phyloP scores from a whole-genome alignment of 1,140 invertebrate species.

The Caenorhabditis brenneri region DNA sequence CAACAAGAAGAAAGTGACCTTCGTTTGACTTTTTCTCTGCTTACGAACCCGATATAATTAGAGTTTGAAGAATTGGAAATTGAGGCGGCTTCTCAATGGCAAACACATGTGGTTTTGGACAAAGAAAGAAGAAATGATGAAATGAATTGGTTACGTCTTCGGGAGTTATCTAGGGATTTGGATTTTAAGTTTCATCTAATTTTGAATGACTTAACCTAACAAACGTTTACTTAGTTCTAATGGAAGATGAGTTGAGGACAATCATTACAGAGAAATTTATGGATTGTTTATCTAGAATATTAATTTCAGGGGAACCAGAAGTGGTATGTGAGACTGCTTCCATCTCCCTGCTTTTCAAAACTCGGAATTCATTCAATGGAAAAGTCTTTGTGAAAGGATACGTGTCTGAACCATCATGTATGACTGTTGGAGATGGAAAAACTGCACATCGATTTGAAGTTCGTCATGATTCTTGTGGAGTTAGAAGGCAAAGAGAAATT shows the following conservation, averaged over 20 bases:
- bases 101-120: background rate
- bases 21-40: slow-evolving; percentile 21
- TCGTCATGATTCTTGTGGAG: slow-evolving; percentile 67
- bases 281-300: background rate
- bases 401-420: slow-evolving; percentile 50
- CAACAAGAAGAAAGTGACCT: background rate
- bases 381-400: slow-evolving; percentile 69
- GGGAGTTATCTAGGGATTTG: background rate
- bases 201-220: no score
- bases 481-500: slow-evolving; percentile 62
- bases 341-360: slow-evolving; percentile 61
- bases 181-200: no score
- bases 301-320: slow-evolving; percentile 51
- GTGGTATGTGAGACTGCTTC: slow-evolving; percentile 52
- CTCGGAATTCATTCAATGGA: slow-evolving; percentile 62
- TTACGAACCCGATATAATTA: slow-evolving; percentile 10
- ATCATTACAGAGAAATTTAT: no score
- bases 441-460: slow-evolving; percentile 57
- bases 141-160: background rate
- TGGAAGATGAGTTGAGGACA: no score
- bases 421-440: slow-evolving; percentile 50
- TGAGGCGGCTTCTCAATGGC: background rate
- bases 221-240: no score
- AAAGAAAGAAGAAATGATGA: background rate
- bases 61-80: background rate